Percentiles rank a stretch among this genome's conserved stretches.
phyloP scores from a whole-genome alignment of 2,113 vertebrate species.

The Apeltes quadracus region DNA sequence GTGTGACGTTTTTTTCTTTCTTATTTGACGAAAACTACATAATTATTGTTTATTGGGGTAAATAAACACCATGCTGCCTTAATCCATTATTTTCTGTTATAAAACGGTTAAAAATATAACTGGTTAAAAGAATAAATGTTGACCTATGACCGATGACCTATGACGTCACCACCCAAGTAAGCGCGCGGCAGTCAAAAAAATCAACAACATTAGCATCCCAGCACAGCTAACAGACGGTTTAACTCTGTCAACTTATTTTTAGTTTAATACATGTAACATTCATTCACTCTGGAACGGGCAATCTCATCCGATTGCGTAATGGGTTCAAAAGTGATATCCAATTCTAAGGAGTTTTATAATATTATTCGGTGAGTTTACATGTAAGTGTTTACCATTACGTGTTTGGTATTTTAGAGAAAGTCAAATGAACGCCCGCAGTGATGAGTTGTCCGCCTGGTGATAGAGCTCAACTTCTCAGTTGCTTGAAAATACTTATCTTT shows the following conservation, averaged over 20 bases:
- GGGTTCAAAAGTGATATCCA: constrained; percentile 52
- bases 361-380: constrained; percentile 65
- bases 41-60: accelerated
- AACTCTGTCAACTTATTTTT: not conserved
- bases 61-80: not conserved
- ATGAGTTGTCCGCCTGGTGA: no score
- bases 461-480: not conserved
- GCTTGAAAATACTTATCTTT: not conserved
- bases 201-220: not conserved
- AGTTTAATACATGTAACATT: not conserved
- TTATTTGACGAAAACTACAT: not conserved
- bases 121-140: not conserved
- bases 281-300: not conserved
- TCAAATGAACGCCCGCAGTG: not conserved
- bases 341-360: constrained; percentile 54
- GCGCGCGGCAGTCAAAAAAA: constrained; percentile 69
- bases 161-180: constrained; percentile 37
- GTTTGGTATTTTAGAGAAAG: not conserved
- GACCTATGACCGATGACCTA: constrained; percentile 33
- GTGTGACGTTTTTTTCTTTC: constrained; percentile 54
- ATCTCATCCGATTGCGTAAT: constrained; percentile 27
- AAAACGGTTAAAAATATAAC: not conserved
- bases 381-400: not conserved
- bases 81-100: not conserved
- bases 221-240: not conserved